Evolutionary conservation across 1,140 invertebrate species (phyloP).

Genomic region (Drosophila murphyi): DNA sequence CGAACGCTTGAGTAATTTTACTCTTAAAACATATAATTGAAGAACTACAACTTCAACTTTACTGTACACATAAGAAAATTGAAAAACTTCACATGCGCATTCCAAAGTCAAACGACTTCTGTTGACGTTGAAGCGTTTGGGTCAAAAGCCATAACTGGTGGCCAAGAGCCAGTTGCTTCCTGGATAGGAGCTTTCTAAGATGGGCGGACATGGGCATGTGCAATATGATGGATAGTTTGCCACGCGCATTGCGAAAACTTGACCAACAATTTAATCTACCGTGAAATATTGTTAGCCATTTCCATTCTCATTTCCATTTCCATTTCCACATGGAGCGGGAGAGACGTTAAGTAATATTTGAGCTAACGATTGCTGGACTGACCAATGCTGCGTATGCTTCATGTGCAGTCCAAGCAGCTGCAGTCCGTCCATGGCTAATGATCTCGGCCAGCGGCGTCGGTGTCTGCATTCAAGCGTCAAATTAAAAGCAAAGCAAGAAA

Average conservation of each 20-base stretch:
- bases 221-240: slow-evolving; percentile 42
- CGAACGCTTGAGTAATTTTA: slow-evolving; percentile 33
- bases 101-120: neutral
- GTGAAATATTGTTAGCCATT: slow-evolving; percentile 48
- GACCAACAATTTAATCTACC: slow-evolving; percentile 43
- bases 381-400: slow-evolving; percentile 44
- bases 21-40: slow-evolving; percentile 6
- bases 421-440: slow-evolving; percentile 33
- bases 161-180: slow-evolving; percentile 33
- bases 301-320: slow-evolving; percentile 15
- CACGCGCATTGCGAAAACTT: slow-evolving; percentile 25
- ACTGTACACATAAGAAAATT: neutral
- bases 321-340: slow-evolving; percentile 1
- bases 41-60: slow-evolving; percentile 1
- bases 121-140: slow-evolving; percentile 35
- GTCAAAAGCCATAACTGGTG: slow-evolving; percentile 20
- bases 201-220: slow-evolving; percentile 16
- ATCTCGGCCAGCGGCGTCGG: slow-evolving; percentile 30
- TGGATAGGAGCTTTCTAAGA: slow-evolving; percentile 10
- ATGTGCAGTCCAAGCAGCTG: slow-evolving; percentile 40
- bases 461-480: slow-evolving; percentile 53
- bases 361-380: neutral
- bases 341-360: slow-evolving; percentile 36
- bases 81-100: slow-evolving; percentile 1
- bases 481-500: slow-evolving; percentile 49